Evolutionary conservation across 2,797 vertebrate genomes (phyloP), one percentile per base, ranked within the genome.

Genomic region (Lutjanus campechanus): DNA sequence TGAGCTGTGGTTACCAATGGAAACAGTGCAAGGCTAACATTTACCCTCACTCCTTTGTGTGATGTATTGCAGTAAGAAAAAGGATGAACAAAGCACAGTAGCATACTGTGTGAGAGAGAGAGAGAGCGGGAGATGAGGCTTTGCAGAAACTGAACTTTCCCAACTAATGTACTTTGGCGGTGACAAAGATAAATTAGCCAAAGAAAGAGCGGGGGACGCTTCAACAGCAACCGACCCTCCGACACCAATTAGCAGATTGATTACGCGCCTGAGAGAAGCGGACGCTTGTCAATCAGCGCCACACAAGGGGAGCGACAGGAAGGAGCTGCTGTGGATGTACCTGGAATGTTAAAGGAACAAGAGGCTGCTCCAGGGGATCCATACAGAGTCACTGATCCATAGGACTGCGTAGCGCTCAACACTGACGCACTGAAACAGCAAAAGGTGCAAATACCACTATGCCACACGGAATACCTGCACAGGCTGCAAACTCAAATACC

Each of bases 201-300:
- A 87, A 93, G 93, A 95, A 92, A 94, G 93, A 95, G 85, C 58
- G 71, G 85, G 93, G 79, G 89, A 94, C 62, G 91, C 92, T 93
- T 94, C 93, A 92, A 92, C 93, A 93, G 91, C 91, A 89, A 54
- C 90, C 87, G 92, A 94, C 92, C 94, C 91, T 94, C 91, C 85
- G 88, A 95, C 94, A 95, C 94, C 92, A 95, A 96, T 95, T 95
- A 96, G 92, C 91, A 94, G 93, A 96, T 94, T 95, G 94, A 96
- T 95, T 94, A 94, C 86, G 93, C 91, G 91, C 88, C 92, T 93
- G 89, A 93, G 93, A 94, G 92, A 92, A 93, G 93, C 89, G 88
- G 94, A 94, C 91, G 90, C 93, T 91, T 92, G 93, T 95, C 95
- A 94, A 79, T 95, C 94, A 95, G 89, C 95, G 84, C 91, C 85